Evolutionary conservation across 2,113 vertebrate genomes (phyloP), one percentile per base, ranked within the genome.

Genomic region (Rhabdomys dilectus): DNA sequence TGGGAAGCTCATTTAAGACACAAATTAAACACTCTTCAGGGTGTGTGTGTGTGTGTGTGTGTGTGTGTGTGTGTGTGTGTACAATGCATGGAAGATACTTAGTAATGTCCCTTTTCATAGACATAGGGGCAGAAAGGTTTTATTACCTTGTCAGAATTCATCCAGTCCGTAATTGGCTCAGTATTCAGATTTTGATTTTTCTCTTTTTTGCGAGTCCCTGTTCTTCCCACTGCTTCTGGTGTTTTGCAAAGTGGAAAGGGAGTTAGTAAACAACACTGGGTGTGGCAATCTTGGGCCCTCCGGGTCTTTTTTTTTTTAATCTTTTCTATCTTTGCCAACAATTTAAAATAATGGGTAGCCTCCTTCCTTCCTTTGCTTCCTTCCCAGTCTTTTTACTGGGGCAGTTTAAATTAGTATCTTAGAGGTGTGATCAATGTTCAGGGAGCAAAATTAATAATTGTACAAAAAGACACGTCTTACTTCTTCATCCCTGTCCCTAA

Each of bases 101-200:
- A 70, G 56, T 91, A 78, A 53, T 85, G 3, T 60, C 13, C 19
- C 80, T 95, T 22, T 84, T 76, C 84, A n/a, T 22, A 93, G 77
- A 93, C 36, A 42, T 58, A 15, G 17, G 93, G 17, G 21, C 10
- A 84, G n/a, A 94, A 34, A 91, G 34, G 3, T 22, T 53, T 94
- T 84, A 94, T 2, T 87, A 86, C 66, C n/a, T 96, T 97, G 77
- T 34, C 31, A 92, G 58, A 92, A 91, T 95, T 95, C 58, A 72
- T 60, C 89, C 9, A 17, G 22, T 58, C 16, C 62, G 16, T 81
- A 92, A 39, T 62, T 92, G 62, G 70, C 58, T 70, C 91, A 42
- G 89, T 89, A 75, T 87, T 64, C 84, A 91, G 72, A 93, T 51
- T 86, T 64, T 8, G 7, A 12, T 48, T 85, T 76, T 81, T 95